Evolutionary conservation across 2,888 invertebrate species (phyloP).

Genomic region (Arrhopalites spinosus): DNA sequence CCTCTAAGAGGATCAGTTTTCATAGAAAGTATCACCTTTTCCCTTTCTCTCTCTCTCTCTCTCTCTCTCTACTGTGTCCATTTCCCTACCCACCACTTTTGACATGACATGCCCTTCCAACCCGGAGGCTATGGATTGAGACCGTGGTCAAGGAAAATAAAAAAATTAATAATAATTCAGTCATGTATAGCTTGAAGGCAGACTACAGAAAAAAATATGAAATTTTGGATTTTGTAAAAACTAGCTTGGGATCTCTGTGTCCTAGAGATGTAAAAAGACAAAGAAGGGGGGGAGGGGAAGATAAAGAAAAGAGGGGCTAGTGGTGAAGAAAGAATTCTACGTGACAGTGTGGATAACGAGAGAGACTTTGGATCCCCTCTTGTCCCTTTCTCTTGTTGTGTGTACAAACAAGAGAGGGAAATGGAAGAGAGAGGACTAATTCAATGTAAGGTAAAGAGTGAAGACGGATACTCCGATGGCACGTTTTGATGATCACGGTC

Average conservation of each 20-base stretch:
- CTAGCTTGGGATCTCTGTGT: no score
- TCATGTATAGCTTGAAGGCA: no score
- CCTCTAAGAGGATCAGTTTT: slow-evolving; percentile 26
- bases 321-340: neutral
- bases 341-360: slow-evolving; percentile 35
- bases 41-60: neutral
- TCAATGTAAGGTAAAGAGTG: slow-evolving; percentile 41
- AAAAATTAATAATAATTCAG: no score
- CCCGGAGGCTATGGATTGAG: no score
- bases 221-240: no score
- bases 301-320: no score
- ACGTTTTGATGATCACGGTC: slow-evolving; percentile 44
- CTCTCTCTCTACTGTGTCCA: neutral
- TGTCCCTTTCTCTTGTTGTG: slow-evolving; percentile 20
- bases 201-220: no score
- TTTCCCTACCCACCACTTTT: neutral
- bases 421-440: slow-evolving; percentile 31
- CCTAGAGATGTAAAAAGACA: no score
- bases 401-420: slow-evolving; percentile 4
- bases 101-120: no score
- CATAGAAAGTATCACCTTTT: neutral
- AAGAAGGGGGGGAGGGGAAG: no score
- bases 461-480: slow-evolving; percentile 42
- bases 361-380: slow-evolving; percentile 13
- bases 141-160: no score